A percentile compares a stretch with the other conserved stretches of the same genome.
Evolutionary conservation across 2,113 vertebrate species (phyloP).

Genomic region (Pampusana beccarii): DNA sequence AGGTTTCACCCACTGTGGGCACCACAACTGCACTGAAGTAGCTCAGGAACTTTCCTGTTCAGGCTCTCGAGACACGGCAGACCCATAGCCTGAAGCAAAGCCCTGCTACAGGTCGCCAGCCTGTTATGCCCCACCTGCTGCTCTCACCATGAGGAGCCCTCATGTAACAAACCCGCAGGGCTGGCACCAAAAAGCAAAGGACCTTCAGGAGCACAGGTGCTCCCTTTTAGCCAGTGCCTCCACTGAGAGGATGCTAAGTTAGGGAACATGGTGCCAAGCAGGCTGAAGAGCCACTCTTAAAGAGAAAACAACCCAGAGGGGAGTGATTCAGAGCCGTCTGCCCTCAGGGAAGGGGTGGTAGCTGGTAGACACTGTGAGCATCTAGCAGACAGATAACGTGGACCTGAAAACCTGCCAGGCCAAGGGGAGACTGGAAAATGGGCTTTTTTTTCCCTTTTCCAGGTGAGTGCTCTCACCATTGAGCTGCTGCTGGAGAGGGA

Average conservation of each 20-base stretch:
- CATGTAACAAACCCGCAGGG: background rate
- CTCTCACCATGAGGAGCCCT: background rate
- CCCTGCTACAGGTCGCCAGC: background rate
- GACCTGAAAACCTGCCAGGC: background rate
- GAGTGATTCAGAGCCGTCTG: background rate
- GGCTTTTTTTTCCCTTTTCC: background rate
- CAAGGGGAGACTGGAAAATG: background rate
- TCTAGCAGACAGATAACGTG: background rate
- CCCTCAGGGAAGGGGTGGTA: background rate
- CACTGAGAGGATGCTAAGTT: background rate
- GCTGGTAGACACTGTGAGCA: background rate
- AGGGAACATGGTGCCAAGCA: background rate
- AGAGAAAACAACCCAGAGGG: background rate
- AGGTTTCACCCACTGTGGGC: background rate
- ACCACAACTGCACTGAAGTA: background rate
- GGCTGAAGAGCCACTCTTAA: background rate
- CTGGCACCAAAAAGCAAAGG: background rate
- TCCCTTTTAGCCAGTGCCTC: background rate
- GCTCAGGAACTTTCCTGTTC: background rate
- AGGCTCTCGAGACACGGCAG: background rate
- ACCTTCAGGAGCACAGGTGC: background rate
- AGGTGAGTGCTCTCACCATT: background rate
- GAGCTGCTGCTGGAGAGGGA: background rate
- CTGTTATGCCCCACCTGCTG: rapidly evolving
- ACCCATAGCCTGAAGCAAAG: rapidly evolving